Conservation (phyloP, 2,797 vertebrate genomes). For the Premnoplex brunnescens region DNA sequence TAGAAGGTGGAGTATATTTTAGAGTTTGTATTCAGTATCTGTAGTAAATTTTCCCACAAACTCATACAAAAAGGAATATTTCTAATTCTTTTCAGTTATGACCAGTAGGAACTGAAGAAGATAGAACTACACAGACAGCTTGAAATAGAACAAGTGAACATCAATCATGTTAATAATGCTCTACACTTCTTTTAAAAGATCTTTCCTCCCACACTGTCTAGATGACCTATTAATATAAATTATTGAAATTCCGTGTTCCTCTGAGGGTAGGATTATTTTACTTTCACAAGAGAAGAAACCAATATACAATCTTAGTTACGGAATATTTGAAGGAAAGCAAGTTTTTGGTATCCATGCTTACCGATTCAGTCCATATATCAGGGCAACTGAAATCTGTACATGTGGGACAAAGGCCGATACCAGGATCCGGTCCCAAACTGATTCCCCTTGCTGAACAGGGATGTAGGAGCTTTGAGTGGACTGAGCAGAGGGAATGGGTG, state of each 20-base stretch:
- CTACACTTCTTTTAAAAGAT: not conserved
- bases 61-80: not conserved
- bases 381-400: not conserved
- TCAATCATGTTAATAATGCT: not conserved
- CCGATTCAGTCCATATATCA: not conserved
- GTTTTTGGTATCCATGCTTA: not conserved
- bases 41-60: not conserved
- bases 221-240: not conserved
- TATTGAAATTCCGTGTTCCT: not conserved
- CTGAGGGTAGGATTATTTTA: not conserved
- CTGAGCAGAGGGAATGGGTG: not conserved
- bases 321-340: not conserved
- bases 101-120: not conserved
- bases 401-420: not conserved
- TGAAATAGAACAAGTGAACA: not conserved
- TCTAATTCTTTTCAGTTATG: not conserved
- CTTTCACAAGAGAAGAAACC: not conserved
- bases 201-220: not conserved
- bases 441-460: not conserved
- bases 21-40: not conserved
- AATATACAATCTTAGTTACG: not conserved
- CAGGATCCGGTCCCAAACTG: not conserved
- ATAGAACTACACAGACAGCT: not conserved
- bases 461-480: not conserved
- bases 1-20: not conserved